phyloP scores from a whole-genome alignment of 2,113 vertebrate species.

The Eptesicus fuscus region DNA sequence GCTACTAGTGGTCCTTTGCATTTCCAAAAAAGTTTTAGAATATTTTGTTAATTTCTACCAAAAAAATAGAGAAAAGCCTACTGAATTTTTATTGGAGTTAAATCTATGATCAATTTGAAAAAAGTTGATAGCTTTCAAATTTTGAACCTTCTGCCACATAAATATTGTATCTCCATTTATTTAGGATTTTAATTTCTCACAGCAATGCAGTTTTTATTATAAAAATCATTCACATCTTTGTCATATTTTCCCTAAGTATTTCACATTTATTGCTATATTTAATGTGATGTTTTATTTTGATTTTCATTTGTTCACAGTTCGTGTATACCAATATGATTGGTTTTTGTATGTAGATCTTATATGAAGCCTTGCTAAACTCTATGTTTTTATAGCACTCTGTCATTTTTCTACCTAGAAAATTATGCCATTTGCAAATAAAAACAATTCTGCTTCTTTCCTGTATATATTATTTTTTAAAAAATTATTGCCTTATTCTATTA shows the following conservation, averaged over 20 bases:
- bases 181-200: neutral
- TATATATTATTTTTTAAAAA: neutral
- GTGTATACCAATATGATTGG: neutral
- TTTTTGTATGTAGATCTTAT: neutral
- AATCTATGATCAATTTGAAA: neutral
- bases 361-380: neutral
- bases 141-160: neutral
- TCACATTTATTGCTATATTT: neutral
- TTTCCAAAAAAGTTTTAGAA: neutral
- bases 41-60: neutral
- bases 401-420: neutral
- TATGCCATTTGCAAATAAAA: neutral
- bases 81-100: neutral
- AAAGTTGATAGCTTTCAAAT: neutral
- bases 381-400: neutral
- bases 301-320: neutral
- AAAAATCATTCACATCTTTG: neutral
- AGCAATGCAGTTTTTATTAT: neutral
- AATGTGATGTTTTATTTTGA: neutral
- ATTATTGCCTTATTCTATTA: neutral
- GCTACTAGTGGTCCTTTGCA: neutral
- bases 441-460: neutral
- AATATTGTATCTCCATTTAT: neutral
- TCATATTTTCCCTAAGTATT: neutral
- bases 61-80: neutral